Base-by-base conservation (phyloP, 2,113 vertebrate species). In the Tringa solitaria region DNA sequence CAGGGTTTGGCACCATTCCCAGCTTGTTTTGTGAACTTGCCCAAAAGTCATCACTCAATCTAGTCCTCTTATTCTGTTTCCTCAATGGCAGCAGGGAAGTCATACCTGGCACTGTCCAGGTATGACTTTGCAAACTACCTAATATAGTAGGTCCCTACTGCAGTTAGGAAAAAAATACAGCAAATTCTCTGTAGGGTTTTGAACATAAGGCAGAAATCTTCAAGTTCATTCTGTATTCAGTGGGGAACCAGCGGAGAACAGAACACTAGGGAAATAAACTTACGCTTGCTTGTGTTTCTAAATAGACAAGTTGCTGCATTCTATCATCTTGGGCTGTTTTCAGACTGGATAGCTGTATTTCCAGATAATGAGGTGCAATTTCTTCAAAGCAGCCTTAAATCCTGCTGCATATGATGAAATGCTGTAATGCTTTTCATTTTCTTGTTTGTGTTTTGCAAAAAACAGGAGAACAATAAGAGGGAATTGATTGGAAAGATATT, bases 321-420 rank as follows among this genome's bases (percentile, higher is more conserved):
- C 61, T 89, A 57, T 90, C 87, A 94, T 94, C 61, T 54, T 76
- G 50, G 37, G 46, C 57, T 83, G 27, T 76, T 95, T 96, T 84
- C 64, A 87, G 73, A 57, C 85, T 82, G 43, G 32, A 73, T 67
- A 72, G 79, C 30, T 96, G 67, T 90, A 89, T 94, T 97, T 92
- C 78, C 79, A 96, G 65, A 84, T 95, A 97, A 97, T 86, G 89
- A 97, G 82, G 79, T 14, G 22, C 81, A 96, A 94, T 97, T 92
- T 95, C 87, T 94, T 81, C 85, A 85, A 91, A 77, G 53, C 28
- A 90, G 59, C 59, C 94, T 94, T 95, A 94, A 94, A 90, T 87
- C 84, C 65, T 92, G n/a, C 65, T 93, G 59, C 65, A 93, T 65
- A 78, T 50, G 79, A 94, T 93, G 77, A 95, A 93, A 75, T 30